Base-by-base conservation (phyloP, 1,140 invertebrate genomes). In the Mizuhopecten yessoensis region DNA sequence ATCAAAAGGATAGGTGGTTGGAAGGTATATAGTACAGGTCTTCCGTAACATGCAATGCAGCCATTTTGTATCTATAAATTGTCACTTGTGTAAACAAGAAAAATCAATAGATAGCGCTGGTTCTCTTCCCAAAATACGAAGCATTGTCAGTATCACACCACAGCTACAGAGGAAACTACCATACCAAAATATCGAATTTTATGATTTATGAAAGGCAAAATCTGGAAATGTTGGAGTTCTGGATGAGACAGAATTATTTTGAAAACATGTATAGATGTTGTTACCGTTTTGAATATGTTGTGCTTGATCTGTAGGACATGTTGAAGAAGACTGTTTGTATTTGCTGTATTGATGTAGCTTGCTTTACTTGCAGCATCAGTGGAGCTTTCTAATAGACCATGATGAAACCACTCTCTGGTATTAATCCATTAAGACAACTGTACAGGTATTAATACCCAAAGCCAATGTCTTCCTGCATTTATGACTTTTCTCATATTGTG, bases 21-120 rank as follows among this genome's bases (percentile, higher is more conserved):
- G 57, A 75, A 75, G 57, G 57, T 75, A 75, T 75, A 75, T 29
- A 29, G n/a, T 17, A 0, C 57, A 29, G 23, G 17, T 29, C 57
- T 75, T 29, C 57, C 23, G n/a, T 75, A 75, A 75, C 57, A 75
- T 75, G 57, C 57, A 75, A 75, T 75, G 57, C 57, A 75, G 57
- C 57, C 57, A 75, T 75, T 75, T 75, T 75, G 57, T 75, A 75
- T 75, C 57, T 75, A 75, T 75, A 75, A 75, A 75, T 75, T 75
- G 57, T 75, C 57, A 75, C 57, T 75, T 75, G 57, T 75, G 57
- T 75, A 75, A 75, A 75, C 57, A 75, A 75, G 57, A 75, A 75
- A 75, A 75, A 75, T 75, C 57, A 75, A 75, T 75, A 75, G 57
- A n/a, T 75, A 75, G 57, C 0, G 23, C 23, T 75, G 57, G 57